Evolutionary conservation across 2,113 vertebrate species (phyloP), one percentile per base, ranked within the genome.

Genomic region (Phasianus colchicus): DNA sequence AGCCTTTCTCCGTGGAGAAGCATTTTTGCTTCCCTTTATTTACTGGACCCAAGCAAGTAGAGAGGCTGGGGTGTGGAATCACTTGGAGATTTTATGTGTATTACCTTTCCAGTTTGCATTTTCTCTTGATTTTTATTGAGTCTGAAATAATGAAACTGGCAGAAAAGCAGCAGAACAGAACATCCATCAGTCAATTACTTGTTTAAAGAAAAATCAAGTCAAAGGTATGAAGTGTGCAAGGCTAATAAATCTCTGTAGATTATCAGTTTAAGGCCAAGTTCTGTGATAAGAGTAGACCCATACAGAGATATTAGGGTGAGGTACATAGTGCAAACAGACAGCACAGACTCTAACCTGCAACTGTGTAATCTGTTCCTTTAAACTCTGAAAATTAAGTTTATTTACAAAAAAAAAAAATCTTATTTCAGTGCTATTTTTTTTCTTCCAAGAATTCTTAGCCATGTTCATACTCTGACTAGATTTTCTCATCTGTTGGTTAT

Each of bases 11-110:
- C 7, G 27, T 25, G 61, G 93, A 95, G 57, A 4, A 27, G 27
- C 30, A 43, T 83, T 95, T 94, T 89, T 85, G 74, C 84, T 95
- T 83, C 61, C 40, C 45, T 82, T 69, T 79, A 27, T 95, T 94
- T 93, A 61, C 65, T 43, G 65, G 65, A 63, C 42, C 22, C 50
- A 66, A 95, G 63, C 70, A 83, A 91, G 43, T 50, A 77, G 66
- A 69, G 86, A 65, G 43, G 72, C 61, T 88, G 81, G n/a, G 80
- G 66, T 30, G 30, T 54, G 79, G 70, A 40, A 70, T 0, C 83
- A 71, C 34, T 29, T 55, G 57, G 55, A 69, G 57, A 38, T 78
- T 42, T 34, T 63, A 18, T 57, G 64, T 30, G 8, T 1, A 0
- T 36, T 92, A 76, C 61, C 83, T 86, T 92, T 86, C 78, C 85